Base-by-base conservation (phyloP, 2,113 vertebrate species). In the Macaca nemestrina region DNA sequence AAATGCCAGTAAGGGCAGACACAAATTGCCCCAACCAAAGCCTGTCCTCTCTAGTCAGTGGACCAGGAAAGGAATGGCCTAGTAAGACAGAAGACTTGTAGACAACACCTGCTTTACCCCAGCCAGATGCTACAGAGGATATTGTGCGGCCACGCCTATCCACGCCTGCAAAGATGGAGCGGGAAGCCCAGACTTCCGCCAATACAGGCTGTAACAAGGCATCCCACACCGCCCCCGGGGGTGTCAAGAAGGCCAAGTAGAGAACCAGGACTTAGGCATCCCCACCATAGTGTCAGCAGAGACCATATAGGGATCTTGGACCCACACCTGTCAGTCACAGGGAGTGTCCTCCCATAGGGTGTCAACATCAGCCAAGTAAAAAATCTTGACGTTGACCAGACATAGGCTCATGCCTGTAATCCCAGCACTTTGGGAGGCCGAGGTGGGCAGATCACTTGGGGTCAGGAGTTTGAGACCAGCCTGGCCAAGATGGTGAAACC, bases 71-170 rank as follows among this genome's bases (percentile, higher is more conserved):
- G 30, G 52, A 27, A 35, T 5, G 32, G 8, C 52, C 52, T 73
- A 40, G 52, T 25, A 32, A 94, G 35, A 61, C 1, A 23, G 50
- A 88, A 35, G 27, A 40, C 40, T n/a, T 27, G 30, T 11, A 17
- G 76, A 11, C 22, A n/a, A 1, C 3, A 4, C 4, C 3, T 10
- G 30, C 40, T 48, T 3, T 45, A 11, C 18, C 52, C 50, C 43
- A 32, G 35, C 40, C 23, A 12, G 0, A 5, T 30, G 8, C 4
- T 50, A 0, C 6, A 50, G 61, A 32, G 22, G 6, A 23, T n/a
- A 8, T 61, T 43, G 57, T 67, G 80, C 38, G 17, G 10, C 32
- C 7, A 8, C 48, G 8, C 18, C 5, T 4, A 3, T 32, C 22
- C 38, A 14, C 12, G 1, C 20, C 25, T 55, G 45, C n/a, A 3